Evolutionary conservation across 2,888 invertebrate genomes (phyloP).

Genomic region (Mythimna vitellina): DNA sequence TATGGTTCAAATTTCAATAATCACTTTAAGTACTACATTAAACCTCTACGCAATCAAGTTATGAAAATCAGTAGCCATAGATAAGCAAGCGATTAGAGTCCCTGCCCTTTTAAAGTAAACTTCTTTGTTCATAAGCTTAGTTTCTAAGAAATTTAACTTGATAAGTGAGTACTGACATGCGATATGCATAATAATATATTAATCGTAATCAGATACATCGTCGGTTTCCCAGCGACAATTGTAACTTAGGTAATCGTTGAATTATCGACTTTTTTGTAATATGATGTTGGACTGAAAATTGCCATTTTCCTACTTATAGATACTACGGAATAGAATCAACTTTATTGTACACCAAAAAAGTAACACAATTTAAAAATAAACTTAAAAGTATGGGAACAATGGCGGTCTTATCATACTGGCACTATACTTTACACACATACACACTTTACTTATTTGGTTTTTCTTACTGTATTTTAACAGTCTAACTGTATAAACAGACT

Average conservation of each 20-base stretch:
- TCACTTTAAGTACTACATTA: neutral
- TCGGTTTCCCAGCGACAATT: neutral
- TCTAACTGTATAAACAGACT: no score
- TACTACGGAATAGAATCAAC: no score
- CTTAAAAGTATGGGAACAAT: no score
- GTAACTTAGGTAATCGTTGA: neutral
- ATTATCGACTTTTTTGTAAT: neutral
- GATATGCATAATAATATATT: slow-evolving; percentile 1
- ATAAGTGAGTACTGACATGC: slow-evolving; percentile 11
- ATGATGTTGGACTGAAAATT: neutral
- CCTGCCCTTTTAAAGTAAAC: slow-evolving; percentile 1
- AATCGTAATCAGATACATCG: neutral
- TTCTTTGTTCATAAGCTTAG: neutral
- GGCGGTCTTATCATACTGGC: no score
- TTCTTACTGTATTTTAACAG: no score
- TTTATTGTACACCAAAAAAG: no score
- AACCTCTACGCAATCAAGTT: neutral
- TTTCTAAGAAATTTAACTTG: neutral
- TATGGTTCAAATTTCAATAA: slow-evolving; percentile 12
- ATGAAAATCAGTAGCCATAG: slow-evolving; percentile 19
- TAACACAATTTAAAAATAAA: no score
- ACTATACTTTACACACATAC: no score
- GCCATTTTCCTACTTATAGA: no score
- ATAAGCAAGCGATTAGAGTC: slow-evolving; percentile 18
- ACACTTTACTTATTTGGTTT: no score